phyloP scores from a whole-genome alignment of 2,113 vertebrate genomes.

The Notarius lentiginosus region DNA sequence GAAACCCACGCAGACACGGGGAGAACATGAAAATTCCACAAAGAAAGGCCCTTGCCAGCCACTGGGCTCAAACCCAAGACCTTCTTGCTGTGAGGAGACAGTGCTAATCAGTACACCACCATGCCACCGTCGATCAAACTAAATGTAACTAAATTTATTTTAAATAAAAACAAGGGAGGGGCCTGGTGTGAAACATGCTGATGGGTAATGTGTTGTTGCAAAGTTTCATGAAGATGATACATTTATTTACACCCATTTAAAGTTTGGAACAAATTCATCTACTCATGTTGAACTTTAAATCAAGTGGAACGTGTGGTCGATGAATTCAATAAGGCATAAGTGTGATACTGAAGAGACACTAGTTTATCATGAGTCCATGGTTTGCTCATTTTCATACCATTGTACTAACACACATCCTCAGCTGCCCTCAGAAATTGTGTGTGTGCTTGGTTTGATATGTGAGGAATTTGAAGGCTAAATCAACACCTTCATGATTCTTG shows the following conservation, averaged over 20 bases:
- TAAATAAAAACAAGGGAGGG: background rate
- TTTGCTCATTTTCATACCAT: background rate
- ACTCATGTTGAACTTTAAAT: background rate
- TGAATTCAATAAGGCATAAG: background rate
- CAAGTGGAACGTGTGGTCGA: background rate
- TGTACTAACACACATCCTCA: background rate
- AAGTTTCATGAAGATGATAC: background rate
- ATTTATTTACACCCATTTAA: background rate
- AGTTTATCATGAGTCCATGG: background rate
- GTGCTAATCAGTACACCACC: too few species aligned
- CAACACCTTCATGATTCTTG: too few species aligned
- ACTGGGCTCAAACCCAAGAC: too few species aligned
- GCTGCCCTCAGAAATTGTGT: background rate
- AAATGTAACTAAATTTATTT: background rate
- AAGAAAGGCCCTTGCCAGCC: too few species aligned
- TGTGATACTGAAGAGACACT: background rate
- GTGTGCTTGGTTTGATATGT: background rate
- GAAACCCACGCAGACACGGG: too few species aligned
- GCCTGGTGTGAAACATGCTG: background rate
- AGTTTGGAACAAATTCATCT: background rate
- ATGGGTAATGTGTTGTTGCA: background rate
- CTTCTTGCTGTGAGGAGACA: too few species aligned
- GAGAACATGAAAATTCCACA: too few species aligned
- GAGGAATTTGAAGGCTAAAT: too few species aligned
- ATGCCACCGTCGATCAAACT: too few species aligned